Base-by-base conservation (phyloP, 2,797 vertebrate genomes). In the Echeneis naucrates region DNA sequence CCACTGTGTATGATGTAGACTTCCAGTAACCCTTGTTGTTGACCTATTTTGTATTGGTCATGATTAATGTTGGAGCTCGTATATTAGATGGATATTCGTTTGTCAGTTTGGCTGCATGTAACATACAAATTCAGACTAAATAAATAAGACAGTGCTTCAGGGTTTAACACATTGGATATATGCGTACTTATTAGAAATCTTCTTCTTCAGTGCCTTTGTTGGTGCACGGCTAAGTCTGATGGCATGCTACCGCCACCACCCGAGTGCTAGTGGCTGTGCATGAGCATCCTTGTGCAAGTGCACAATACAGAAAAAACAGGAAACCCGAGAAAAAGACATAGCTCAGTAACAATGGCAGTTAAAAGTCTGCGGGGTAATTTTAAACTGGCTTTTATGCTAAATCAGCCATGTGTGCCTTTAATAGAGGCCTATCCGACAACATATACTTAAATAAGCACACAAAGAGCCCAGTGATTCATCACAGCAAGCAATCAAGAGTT, bases 121-220 rank as follows among this genome's bases (percentile, higher is more conserved):
- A n/a, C n/a, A n/a, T n/a, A n/a, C n/a, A n/a, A n/a, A n/a, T n/a
- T n/a, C n/a, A n/a, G n/a, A n/a, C n/a, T n/a, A n/a, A n/a, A n/a
- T n/a, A n/a, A n/a, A n/a, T n/a, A n/a, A n/a, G n/a, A n/a, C n/a
- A n/a, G n/a, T n/a, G n/a, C n/a, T n/a, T n/a, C n/a, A n/a, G n/a
- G n/a, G n/a, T n/a, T 47, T 23, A 47, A 45, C 1, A n/a, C 4
- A 4, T 16, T 27, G 13, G 12, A 51, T 51, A 2, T 14, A 33
- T 33, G 19, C 54, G 32, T 32, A 21, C 19, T 32, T n/a, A 8
- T 8, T 52, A 24, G 21, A n/a, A 19, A 30, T 47, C 33, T 59
- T 69, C 45, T 8, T 72, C n/a, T 55, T 68, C 30, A 32, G 27
- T 19, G 26, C 47, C 42, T 26, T 63, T 64, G 40, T 24, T 59